These are phyloP conservation scores for Pteronura brasiliensis DNA, from an alignment of 2,113 vertebrate species.

Conservation along the genomic window DNA sequence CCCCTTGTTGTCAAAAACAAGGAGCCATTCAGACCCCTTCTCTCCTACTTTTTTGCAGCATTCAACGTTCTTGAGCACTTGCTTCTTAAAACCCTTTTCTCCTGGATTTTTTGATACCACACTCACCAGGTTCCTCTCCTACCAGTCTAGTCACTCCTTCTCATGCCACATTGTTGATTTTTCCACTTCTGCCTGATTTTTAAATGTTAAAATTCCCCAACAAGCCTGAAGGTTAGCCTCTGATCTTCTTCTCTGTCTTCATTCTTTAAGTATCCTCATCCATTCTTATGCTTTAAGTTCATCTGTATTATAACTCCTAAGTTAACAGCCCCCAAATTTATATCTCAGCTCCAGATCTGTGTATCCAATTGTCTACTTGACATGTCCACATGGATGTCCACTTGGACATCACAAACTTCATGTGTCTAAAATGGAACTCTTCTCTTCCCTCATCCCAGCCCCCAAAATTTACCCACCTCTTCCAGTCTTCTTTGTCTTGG, in stretches of 20 bases:
- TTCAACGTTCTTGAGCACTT: not conserved
- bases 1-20: not conserved
- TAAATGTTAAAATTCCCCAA: not conserved
- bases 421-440: not conserved
- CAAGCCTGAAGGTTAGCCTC: not conserved
- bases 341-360: not conserved
- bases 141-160: not conserved
- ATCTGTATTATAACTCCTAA: not conserved
- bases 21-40: not conserved
- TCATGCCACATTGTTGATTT: not conserved
- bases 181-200: not conserved
- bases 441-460: not conserved
- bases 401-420: not conserved
- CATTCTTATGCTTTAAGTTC: not conserved
- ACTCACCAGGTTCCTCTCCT: not conserved
- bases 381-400: not conserved
- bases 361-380: not conserved
- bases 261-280: not conserved
- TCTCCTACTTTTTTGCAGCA: not conserved
- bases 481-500: not conserved
- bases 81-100: not conserved
- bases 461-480: not conserved
- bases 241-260: not conserved
- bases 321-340: not conserved
- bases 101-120: not conserved